These are phyloP conservation scores for Ptychadena robeensis DNA, from an alignment of 2,797 vertebrate genomes.

Conservation along the genomic window DNA sequence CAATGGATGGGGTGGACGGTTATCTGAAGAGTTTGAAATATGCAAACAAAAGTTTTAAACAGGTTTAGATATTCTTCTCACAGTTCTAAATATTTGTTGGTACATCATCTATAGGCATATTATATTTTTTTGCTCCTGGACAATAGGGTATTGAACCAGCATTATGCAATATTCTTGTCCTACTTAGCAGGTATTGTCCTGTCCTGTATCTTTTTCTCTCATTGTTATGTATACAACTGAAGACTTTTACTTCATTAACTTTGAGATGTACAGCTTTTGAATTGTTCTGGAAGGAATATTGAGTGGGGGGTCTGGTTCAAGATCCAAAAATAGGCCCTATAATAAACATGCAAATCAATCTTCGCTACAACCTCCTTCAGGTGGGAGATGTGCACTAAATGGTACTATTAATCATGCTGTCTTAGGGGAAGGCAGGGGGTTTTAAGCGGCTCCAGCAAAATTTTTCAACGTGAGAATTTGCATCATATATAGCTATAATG, in stretches of 20 bases:
- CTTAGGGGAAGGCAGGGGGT: slow-evolving; percentile 24
- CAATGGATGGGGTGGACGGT: too few relatives aligned
- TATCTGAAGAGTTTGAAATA: too few relatives aligned
- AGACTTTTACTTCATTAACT: not conserved
- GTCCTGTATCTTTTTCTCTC: not conserved
- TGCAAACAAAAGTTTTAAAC: too few relatives aligned
- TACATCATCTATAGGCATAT: not conserved
- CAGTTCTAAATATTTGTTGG: too few relatives aligned
- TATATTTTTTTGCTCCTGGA: not conserved
- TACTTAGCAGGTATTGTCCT: not conserved
- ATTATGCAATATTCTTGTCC: too few relatives aligned
- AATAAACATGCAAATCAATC: slow-evolving; percentile 61
- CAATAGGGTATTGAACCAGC: not conserved
- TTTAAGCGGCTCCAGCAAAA: slow-evolving; percentile 31
- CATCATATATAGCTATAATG: not conserved
- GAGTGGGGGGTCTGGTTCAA: slow-evolving; percentile 7
- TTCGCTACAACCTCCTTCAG: slow-evolving; percentile 46
- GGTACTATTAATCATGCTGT: slow-evolving; percentile 55
- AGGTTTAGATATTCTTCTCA: too few relatives aligned
- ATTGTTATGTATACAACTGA: not conserved
- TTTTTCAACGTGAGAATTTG: slow-evolving; percentile 1
- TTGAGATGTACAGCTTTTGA: slow-evolving; percentile 7
- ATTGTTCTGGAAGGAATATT: slow-evolving; percentile 5
- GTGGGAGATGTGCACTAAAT: slow-evolving; percentile 55
- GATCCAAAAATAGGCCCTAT: slow-evolving; percentile 52